Conservation (phyloP, 1,140 invertebrate species). For the Drosophila athabasca region DNA sequence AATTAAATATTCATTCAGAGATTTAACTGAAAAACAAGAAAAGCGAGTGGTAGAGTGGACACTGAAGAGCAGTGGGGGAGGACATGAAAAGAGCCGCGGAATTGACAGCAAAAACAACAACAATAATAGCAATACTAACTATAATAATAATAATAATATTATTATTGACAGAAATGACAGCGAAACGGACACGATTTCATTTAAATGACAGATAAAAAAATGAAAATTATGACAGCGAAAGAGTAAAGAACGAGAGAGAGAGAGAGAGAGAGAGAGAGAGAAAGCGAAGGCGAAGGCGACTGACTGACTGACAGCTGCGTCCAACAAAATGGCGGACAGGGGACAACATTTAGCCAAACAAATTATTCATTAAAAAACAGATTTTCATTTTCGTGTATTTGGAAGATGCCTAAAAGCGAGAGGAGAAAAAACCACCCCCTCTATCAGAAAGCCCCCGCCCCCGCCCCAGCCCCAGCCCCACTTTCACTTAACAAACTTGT, state of each 20-base stretch:
- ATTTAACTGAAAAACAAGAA: conserved; percentile 40
- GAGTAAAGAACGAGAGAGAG: not conserved
- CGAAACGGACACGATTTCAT: conserved; percentile 58
- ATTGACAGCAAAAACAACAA: not conserved
- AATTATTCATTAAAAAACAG: conserved; percentile 30
- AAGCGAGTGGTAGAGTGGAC: not conserved
- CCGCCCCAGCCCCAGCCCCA: not conserved
- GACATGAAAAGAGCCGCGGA: not conserved
- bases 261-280: not conserved
- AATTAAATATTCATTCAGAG: conserved; percentile 65
- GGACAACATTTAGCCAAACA: not conserved
- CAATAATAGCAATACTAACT: not conserved
- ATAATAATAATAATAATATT: conserved; percentile 41
- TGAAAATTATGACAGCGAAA: not conserved
- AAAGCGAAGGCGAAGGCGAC: not conserved
- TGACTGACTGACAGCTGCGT: too few relatives aligned
- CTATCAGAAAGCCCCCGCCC: conserved; percentile 18
- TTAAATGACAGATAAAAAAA: conserved; percentile 65
- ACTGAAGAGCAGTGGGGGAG: not conserved
- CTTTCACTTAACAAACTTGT: conserved; percentile 11
- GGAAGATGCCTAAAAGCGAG: conserved; percentile 7
- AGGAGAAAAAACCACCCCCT: not conserved
- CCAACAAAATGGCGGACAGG: conserved; percentile 27
- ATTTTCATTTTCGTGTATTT: not conserved
- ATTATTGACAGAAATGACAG: conserved; percentile 44